A percentile compares a stretch with the other conserved stretches of the same genome.
These are phyloP conservation scores for Scaptomyza parva DNA, from an alignment of 2,888 invertebrate species.

Conservation along the genomic window DNA sequence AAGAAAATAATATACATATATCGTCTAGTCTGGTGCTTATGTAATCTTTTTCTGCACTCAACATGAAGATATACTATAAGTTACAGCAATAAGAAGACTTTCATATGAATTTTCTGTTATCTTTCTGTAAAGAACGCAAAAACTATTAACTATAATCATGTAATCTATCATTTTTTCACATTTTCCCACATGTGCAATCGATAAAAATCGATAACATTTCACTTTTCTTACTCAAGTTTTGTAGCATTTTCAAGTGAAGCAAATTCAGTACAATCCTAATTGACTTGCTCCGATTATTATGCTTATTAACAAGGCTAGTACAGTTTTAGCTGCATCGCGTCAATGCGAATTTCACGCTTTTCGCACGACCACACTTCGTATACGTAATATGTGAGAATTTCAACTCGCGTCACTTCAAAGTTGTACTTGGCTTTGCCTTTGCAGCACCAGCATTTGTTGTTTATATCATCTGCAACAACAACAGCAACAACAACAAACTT, in stretches of 20 bases:
- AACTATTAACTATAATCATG: too few species aligned
- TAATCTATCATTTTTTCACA: too few species aligned
- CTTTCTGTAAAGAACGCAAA: too few species aligned
- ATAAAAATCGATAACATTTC: too few species aligned
- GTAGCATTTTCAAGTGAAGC: too few species aligned
- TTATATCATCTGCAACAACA: conserved; percentile 31
- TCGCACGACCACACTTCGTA: conserved; percentile 45
- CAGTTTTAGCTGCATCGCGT: conserved; percentile 58
- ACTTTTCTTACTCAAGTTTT: too few species aligned
- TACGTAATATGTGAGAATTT: conserved; percentile 45
- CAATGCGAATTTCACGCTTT: conserved; percentile 64
- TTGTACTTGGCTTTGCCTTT: conserved; percentile 5
- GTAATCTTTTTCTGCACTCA: conserved; percentile 23
- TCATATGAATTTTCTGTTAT: too few species aligned
- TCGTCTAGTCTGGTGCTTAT: conserved; percentile 34
- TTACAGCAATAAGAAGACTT: too few species aligned
- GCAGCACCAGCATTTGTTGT: conserved; percentile 13
- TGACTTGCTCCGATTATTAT: conserved; percentile 29
- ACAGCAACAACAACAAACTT: conserved; percentile 35
- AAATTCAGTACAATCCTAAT: conserved; percentile 3
- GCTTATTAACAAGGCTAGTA: conserved; percentile 54
- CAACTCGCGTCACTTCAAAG: not conserved
- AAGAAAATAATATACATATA: conserved; percentile 10
- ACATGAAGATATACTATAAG: too few species aligned
- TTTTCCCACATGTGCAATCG: too few species aligned